Base-by-base conservation (phyloP, 1,140 invertebrate species). In the Globodera rostochiensis region DNA sequence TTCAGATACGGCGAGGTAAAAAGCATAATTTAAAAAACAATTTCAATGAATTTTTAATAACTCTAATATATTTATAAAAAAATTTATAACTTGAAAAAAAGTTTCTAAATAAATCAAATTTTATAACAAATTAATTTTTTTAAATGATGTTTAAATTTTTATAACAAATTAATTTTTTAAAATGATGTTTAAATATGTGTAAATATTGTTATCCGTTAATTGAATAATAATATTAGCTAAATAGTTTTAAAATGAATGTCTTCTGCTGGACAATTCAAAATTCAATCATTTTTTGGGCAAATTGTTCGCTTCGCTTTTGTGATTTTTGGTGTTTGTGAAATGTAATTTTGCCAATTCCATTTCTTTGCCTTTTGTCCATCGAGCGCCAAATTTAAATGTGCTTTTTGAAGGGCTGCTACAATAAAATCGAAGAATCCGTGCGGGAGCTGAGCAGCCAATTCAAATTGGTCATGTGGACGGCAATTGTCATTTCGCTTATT, bases 401-500 rank as follows among this genome's bases (percentile, higher is more conserved):
- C 7, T 49, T 15, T 50, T 53, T 82, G 47, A 69, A 87, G 87
- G 87, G 87, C 53, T 88, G 89, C 67, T 89, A 89, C 71, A 57
- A 74, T n/a, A 85, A 84, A 71, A 84, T 89, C 36, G 74, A 50
- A 13, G 87, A 88, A 77, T 89, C 88, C 15, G 74, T 88, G 15
- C 76, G 85, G 67, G 83, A 84, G 73, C 73, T 89, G 25, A 81
- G 79, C n/a, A 78, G 45, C 21, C 81, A 87, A 66, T 89, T 89
- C 74, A 90, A 86, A 80, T 79, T 88, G 45, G 89, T 90, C 45
- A 83, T 86, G 69, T 89, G 89, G 89, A 87, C 87, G 53, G 87
- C 87, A 36, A 74, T 87, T 66, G 75, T 89, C 73, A 83, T 88
- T 74, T 85, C 87, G 60, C 82, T 88, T 67, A 89, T 88, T 79